These are phyloP conservation scores for Eilema caniola DNA, from an alignment of 2,888 invertebrate genomes.

Conservation along the genomic window DNA sequence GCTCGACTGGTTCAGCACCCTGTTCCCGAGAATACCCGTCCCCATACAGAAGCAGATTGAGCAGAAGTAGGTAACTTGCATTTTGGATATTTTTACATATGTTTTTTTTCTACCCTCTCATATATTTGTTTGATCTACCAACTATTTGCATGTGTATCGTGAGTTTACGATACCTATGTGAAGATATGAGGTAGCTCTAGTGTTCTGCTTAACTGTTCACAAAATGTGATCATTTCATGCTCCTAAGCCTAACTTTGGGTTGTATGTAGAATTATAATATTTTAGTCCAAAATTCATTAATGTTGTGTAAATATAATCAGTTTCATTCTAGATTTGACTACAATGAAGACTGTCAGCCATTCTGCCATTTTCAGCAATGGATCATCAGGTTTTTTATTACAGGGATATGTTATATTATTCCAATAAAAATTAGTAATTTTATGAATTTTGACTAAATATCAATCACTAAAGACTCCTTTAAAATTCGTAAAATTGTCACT, in stretches of 20 bases:
- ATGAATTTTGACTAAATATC: too few relatives aligned
- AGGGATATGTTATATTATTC: neutral
- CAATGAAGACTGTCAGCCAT: neutral
- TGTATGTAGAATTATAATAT: neutral
- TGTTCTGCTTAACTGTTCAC: too few relatives aligned
- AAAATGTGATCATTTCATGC: too few relatives aligned
- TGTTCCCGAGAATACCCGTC: slow-evolving; percentile 99
- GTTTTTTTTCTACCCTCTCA: neutral
- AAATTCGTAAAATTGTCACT: too few relatives aligned
- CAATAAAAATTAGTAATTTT: too few relatives aligned
- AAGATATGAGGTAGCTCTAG: too few relatives aligned
- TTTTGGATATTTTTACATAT: neutral
- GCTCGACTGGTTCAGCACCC: slow-evolving; percentile 99
- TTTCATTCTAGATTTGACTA: slow-evolving; percentile 16
- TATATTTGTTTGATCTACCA: neutral
- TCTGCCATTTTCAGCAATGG: slow-evolving; percentile 17
- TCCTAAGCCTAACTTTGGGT: too few relatives aligned
- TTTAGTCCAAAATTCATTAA: neutral
- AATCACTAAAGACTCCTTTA: too few relatives aligned
- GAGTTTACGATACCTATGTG: neutral
- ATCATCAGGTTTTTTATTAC: slow-evolving; percentile 22
- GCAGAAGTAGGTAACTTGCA: slow-evolving; percentile 84
- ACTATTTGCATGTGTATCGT: neutral
- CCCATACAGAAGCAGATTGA: slow-evolving; percentile 98
- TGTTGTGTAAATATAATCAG: slow-evolving; percentile 11